Percentiles rank a stretch among this genome's conserved stretches.
Evolutionary conservation across 2,797 vertebrate genomes (phyloP).

Genomic region (Pelodytes ibericus): DNA sequence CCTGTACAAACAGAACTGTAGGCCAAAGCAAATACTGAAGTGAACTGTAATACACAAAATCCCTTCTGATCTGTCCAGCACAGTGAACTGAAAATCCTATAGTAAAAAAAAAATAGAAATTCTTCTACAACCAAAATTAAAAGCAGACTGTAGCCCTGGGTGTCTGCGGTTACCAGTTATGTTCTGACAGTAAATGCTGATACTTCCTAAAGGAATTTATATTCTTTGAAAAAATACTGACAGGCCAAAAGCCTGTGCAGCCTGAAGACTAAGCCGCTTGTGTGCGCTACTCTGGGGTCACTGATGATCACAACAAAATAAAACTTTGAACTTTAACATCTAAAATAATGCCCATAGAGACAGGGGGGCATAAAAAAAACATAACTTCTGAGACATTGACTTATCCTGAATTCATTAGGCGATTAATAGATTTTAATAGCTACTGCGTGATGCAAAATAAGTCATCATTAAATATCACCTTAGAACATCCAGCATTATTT

Average conservation of each 20-base stretch:
- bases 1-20: conserved; percentile 28
- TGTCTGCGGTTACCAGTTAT: conserved; percentile 68
- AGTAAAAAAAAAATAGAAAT: conserved; percentile 53
- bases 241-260: conserved; percentile 62
- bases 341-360: background rate
- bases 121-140: conserved; percentile 64
- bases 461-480: background rate
- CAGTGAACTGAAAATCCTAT: conserved; percentile 57
- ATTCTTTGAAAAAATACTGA: conserved; percentile 69
- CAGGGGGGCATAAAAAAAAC: background rate
- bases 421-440: conserved; percentile 3
- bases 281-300: conserved; percentile 8
- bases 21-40: conserved; percentile 61
- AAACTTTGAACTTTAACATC: conserved; percentile 10
- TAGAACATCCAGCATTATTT: background rate
- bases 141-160: conserved; percentile 66
- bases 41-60: conserved; percentile 48
- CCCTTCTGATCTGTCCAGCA: conserved; percentile 56
- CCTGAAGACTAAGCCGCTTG: conserved; percentile 21
- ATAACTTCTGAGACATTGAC: background rate
- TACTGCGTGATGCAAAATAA: background rate
- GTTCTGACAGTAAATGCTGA: conserved; percentile 65
- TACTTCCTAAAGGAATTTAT: conserved; percentile 68
- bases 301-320: conserved; percentile 8
- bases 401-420: background rate